Conservation (phyloP, 2,888 invertebrate species). For the Patella caerulea region DNA sequence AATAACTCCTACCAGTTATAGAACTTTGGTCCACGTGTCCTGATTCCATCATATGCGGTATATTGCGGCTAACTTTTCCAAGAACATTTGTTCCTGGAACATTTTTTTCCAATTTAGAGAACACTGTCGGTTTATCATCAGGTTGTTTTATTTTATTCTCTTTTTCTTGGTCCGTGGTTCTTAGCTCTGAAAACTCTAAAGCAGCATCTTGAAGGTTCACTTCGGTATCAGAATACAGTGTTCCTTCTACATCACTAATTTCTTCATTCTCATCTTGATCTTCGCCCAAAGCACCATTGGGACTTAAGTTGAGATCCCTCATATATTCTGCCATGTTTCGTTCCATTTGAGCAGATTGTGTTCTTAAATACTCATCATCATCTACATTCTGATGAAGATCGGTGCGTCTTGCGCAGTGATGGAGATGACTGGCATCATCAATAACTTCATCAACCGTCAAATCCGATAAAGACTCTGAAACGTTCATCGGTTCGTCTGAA, state of each 20-base stretch:
- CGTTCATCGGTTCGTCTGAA: not conserved
- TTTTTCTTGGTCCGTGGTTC: too few relatives aligned
- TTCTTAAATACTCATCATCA: not conserved
- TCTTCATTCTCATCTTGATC: not conserved
- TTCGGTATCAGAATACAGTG: not conserved
- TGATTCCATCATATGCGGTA: too few relatives aligned
- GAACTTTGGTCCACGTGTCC: too few relatives aligned
- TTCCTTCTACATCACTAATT: not conserved
- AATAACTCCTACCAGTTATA: too few relatives aligned
- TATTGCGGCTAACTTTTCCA: too few relatives aligned
- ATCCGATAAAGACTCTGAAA: not conserved
- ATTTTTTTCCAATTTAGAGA: too few relatives aligned
- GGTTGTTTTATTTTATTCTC: too few relatives aligned
- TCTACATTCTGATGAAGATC: not conserved
- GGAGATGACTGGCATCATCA: not conserved
- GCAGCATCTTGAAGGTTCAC: not conserved
- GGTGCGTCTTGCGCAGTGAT: not conserved
- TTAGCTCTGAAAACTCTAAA: too few relatives aligned
- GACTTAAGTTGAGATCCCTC: not conserved
- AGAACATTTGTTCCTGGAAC: too few relatives aligned
- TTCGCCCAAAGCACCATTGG: too few relatives aligned
- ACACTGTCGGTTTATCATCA: too few relatives aligned
- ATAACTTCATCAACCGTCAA: not conserved
- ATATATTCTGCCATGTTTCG: conserved; percentile 5
- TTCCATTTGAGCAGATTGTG: not conserved